A percentile compares a stretch with the other conserved stretches of the same genome.
phyloP scores from a whole-genome alignment of 2,113 vertebrate genomes.

The Mustela lutreola region DNA sequence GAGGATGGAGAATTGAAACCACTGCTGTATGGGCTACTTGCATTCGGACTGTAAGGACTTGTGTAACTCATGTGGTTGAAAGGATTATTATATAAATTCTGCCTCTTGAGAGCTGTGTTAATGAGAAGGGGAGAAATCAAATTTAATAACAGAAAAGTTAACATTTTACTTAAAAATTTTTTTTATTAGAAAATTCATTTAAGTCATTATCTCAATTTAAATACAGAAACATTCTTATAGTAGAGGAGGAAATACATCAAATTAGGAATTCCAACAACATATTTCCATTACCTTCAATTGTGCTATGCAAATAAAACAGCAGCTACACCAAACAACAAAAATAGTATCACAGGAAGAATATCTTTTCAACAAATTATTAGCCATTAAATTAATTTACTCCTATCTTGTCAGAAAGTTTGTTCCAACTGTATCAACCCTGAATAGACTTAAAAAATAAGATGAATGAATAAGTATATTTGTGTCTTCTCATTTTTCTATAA shows the following conservation, averaged over 20 bases:
- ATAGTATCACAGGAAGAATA: background rate
- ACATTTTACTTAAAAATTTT: slow-evolving; percentile 42
- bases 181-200: slow-evolving; percentile 42
- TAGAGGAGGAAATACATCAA: background rate
- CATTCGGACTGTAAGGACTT: slow-evolving; percentile 94
- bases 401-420: background rate
- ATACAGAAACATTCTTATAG: background rate
- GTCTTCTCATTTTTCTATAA: slow-evolving; percentile 44
- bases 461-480: background rate
- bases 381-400: background rate
- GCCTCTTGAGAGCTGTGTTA: slow-evolving; percentile 93
- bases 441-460: slow-evolving; percentile 40
- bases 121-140: slow-evolving; percentile 58
- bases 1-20: slow-evolving; percentile 98
- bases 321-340: background rate
- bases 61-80: slow-evolving; percentile 91
- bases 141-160: slow-evolving; percentile 58
- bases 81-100: slow-evolving; percentile 95
- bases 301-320: slow-evolving; percentile 2
- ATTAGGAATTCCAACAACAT: slow-evolving; percentile 48
- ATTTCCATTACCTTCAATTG: slow-evolving; percentile 41
- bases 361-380: background rate
- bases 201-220: slow-evolving; percentile 62
- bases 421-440: background rate
- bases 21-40: slow-evolving; percentile 96